These are phyloP conservation scores for Engystomops pustulosus DNA, from an alignment of 2,113 vertebrate genomes.

Conservation along the genomic window DNA sequence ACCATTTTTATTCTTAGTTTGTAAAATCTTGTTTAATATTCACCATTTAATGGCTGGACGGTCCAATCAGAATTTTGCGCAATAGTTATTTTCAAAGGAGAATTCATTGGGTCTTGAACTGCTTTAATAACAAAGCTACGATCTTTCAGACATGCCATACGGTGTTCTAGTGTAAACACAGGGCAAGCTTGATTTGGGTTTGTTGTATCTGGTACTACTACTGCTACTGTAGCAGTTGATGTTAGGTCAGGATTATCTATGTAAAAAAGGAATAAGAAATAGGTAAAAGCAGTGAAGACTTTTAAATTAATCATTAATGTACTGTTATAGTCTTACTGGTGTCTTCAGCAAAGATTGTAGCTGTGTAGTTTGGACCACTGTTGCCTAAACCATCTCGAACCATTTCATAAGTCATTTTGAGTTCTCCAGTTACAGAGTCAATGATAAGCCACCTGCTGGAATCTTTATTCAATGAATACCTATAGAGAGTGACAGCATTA, in stretches of 20 bases:
- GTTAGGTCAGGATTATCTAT: conserved; percentile 71
- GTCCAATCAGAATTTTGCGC: conserved; percentile 75
- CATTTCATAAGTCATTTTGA: conserved; percentile 81
- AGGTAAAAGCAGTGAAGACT: not conserved
- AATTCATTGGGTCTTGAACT: conserved; percentile 66
- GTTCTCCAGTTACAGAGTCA: conserved; percentile 83
- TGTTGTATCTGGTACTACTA: conserved; percentile 72
- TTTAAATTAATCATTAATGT: not conserved
- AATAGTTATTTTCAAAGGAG: conserved; percentile 83
- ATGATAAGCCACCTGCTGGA: conserved; percentile 85
- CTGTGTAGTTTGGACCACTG: conserved; percentile 77
- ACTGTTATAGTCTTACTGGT: conserved; percentile 76
- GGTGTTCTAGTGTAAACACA: conserved; percentile 69
- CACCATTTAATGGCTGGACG: conserved; percentile 78
- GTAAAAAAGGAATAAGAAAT: not conserved
- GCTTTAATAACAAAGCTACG: conserved; percentile 76
- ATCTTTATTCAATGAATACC: conserved; percentile 85
- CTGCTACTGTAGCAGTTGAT: conserved; percentile 83
- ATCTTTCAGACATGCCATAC: conserved; percentile 72
- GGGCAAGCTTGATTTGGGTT: conserved; percentile 84
- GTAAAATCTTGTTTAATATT: conserved; percentile 54
- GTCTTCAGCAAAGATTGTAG: conserved; percentile 82
- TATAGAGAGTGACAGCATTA: conserved; percentile 64
- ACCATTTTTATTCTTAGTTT: not conserved
- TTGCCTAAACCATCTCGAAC: conserved; percentile 78